These are phyloP conservation scores for Oscheius sp. DNA, from an alignment of 2,888 invertebrate species.

Conservation along the genomic window DNA sequence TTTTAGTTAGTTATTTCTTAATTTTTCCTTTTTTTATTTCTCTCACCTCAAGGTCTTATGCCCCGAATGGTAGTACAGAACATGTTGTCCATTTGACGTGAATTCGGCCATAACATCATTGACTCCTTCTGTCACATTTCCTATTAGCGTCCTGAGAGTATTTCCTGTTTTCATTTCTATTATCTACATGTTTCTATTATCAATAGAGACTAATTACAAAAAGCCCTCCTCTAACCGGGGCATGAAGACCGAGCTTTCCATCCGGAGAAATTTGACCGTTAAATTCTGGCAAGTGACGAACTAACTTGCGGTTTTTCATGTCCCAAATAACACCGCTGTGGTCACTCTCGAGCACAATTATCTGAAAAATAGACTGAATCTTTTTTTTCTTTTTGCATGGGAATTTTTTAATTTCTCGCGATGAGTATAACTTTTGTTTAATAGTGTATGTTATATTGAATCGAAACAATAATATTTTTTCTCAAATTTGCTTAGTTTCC, in stretches of 20 bases:
- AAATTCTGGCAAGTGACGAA: constrained; percentile 56
- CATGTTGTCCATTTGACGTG: constrained; percentile 91
- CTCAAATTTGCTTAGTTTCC: no score
- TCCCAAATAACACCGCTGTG: constrained; percentile 61
- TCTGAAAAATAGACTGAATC: constrained; percentile 26
- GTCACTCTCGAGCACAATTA: constrained; percentile 64
- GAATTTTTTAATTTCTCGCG: no score
- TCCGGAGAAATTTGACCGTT: constrained; percentile 72
- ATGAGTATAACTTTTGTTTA: no score
- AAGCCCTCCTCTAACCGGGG: constrained; percentile 88
- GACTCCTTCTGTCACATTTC: constrained; percentile 89
- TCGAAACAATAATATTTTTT: no score
- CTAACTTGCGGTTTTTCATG: constrained; percentile 47
- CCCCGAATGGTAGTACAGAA: constrained; percentile 94
- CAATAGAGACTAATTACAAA: constrained; percentile 74
- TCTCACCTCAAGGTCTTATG: constrained; percentile 84
- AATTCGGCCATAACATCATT: constrained; percentile 94
- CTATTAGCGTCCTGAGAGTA: constrained; percentile 87
- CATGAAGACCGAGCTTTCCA: constrained; percentile 86
- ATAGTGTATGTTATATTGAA: no score
- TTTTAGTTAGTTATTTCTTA: no score
- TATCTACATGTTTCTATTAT: constrained; percentile 72
- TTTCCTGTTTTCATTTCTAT: constrained; percentile 87
- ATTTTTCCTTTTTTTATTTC: background rate
- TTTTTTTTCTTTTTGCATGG: no score